These are phyloP conservation scores for Kryphioiulus occultus DNA, from an alignment of 2,888 invertebrate species.

Conservation along the genomic window DNA sequence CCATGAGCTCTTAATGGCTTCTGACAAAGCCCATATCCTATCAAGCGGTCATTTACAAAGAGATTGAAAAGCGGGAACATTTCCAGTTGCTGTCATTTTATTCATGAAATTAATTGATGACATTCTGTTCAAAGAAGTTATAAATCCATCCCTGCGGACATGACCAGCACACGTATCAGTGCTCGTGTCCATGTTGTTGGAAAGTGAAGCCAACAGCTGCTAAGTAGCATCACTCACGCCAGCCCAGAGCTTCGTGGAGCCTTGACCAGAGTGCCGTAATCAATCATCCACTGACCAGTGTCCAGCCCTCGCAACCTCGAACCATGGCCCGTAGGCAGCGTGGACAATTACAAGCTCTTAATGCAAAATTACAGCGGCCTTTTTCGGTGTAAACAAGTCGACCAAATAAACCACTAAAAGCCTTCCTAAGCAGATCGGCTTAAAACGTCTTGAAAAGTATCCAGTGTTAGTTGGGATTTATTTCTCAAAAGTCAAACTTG, in stretches of 20 bases:
- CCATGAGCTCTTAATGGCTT: not conserved
- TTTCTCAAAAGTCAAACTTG: not conserved
- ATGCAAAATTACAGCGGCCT: constrained; percentile 17
- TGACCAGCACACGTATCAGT: not conserved
- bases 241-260: not conserved
- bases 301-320: not conserved
- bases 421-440: not conserved
- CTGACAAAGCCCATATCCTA: not conserved
- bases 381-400: constrained; percentile 7
- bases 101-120: constrained; percentile 35
- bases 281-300: constrained; percentile 1
- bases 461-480: not conserved
- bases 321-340: not conserved
- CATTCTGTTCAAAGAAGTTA: not conserved
- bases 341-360: constrained; percentile 8
- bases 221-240: not conserved
- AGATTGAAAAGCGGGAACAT: constrained; percentile 8
- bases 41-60: not conserved
- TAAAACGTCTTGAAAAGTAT: not conserved
- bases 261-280: not conserved
- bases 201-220: constrained; percentile 25
- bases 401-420: not conserved
- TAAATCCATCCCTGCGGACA: not conserved
- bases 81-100: not conserved
- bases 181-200: not conserved